Evolutionary conservation across 2,797 vertebrate genomes (phyloP).

Genomic region (Pempheris klunzingeri): DNA sequence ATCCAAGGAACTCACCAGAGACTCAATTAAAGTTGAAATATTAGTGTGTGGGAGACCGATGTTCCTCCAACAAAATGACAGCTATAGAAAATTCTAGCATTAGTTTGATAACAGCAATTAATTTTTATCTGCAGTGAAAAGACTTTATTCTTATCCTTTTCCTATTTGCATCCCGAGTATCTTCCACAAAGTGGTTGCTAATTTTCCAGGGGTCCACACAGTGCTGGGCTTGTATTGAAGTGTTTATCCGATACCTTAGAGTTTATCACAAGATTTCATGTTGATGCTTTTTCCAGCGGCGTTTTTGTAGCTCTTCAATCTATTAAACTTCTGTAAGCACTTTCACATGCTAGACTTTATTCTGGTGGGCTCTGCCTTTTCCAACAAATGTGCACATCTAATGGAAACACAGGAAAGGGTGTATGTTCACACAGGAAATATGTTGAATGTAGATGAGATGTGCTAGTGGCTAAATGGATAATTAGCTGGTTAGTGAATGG

Average conservation of each 20-base stretch:
- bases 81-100: conserved; percentile 44
- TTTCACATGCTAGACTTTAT: conserved; percentile 20
- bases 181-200: too few relatives aligned
- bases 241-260: conserved; percentile 9
- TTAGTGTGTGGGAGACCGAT: conserved; percentile 68
- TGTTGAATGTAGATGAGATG: not conserved
- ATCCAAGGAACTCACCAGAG: conserved; percentile 76
- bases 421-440: conserved; percentile 7
- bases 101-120: conserved; percentile 53
- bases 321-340: not conserved
- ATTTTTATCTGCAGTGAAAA: conserved; percentile 42
- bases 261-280: not conserved
- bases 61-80: conserved; percentile 71
- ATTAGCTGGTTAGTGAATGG: conserved; percentile 28
- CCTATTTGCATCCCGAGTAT: too few relatives aligned
- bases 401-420: conserved; percentile 24
- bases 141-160: not conserved
- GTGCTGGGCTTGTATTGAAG: conserved; percentile 14
- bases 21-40: conserved; percentile 84
- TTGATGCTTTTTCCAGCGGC: conserved; percentile 21
- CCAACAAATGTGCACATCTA: conserved; percentile 31
- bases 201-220: not conserved
- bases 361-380: not conserved
- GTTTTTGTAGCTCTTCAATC: conserved; percentile 9
- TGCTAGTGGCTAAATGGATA: conserved; percentile 22